Percentiles rank a stretch among this genome's conserved stretches.
phyloP scores from a whole-genome alignment of 1,140 invertebrate genomes.

The Papilio dardanus region DNA sequence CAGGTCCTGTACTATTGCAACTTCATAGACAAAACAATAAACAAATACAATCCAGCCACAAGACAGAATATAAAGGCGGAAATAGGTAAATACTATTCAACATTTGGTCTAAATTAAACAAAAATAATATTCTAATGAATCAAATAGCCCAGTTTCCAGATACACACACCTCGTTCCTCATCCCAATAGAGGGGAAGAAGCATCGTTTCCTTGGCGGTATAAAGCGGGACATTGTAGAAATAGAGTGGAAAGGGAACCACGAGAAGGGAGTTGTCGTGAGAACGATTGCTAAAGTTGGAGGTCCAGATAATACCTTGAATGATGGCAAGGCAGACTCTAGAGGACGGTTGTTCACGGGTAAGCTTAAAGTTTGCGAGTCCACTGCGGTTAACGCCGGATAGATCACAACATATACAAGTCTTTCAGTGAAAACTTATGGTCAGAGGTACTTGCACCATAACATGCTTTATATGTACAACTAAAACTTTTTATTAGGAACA shows the following conservation, averaged over 20 bases:
- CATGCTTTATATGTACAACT: too few species aligned
- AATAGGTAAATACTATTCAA: not conserved
- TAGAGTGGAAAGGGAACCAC: slow-evolving; percentile 87
- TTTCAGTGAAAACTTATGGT: slow-evolving; percentile 21
- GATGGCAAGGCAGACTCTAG: slow-evolving; percentile 93
- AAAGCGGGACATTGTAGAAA: slow-evolving; percentile 84
- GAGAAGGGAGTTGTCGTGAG: slow-evolving; percentile 77
- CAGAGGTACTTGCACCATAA: too few species aligned
- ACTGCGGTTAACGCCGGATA: too few species aligned
- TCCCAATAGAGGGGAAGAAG: slow-evolving; percentile 86
- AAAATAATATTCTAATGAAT: too few species aligned
- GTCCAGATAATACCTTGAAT: slow-evolving; percentile 88
- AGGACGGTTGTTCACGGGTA: slow-evolving; percentile 91
- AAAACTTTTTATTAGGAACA: too few species aligned
- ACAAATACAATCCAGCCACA: not conserved
- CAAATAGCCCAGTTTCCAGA: not conserved
- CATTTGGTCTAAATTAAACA: too few species aligned
- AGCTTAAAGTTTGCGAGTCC: too few species aligned
- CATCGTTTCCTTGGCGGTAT: slow-evolving; percentile 86
- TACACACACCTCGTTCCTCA: slow-evolving; percentile 74
- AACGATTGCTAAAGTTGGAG: slow-evolving; percentile 83
- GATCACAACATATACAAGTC: too few species aligned
- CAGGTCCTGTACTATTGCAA: not conserved
- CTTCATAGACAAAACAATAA: not conserved
- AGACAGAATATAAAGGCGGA: not conserved